Base-by-base conservation (phyloP, 92 coral and sea anemone genomes). In the Porites rus region DNA sequence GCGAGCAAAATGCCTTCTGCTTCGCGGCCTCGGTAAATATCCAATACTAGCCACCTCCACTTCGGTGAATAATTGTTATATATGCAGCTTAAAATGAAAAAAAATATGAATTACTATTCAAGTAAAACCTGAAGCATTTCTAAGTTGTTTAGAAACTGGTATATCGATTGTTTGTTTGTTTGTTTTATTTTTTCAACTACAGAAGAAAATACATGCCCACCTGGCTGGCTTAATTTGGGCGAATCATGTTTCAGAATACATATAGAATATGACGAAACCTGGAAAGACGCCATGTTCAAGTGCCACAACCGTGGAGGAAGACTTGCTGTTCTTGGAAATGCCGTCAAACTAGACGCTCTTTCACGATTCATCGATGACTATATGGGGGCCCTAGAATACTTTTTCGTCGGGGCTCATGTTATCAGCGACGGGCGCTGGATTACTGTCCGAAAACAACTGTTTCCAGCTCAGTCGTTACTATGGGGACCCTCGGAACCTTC, bases 401-500 rank as follows among this genome's bases (percentile, higher is more conserved):
- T 51, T 56, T 53, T 7, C 56, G 66, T 69, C 0, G 84, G 76
- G 2, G 84, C 84, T 3, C 6, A 52, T 18, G 84, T 68, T 80
- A 28, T 22, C 31, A 58, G 51, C 20, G 28, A 50, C 38, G 78
- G 86, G 7, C 77, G 28, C 46, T 82, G 78, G 78, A 71, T 71
- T n/a, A 71, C 78, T 25, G 79, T 82, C 20, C 60, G 51, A 13
- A 59, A 59, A 5, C 43, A 72, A 43, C 1, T 5, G 5, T 82
- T 82, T 24, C 6, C 68, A 20, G 7, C 11, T 7, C 14, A 50
- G 21, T 72, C 70, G 20, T 38, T 79, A 9, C 69, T 89, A 1
- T 92, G 95, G 95, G 93, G 95, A 17, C 91, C 89, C 6, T 54
- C n/a, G 1, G 79, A 89, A 51, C 93, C 93, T 18, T 89, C 93